These are phyloP conservation scores for Sinocyclocheilus rhinocerous DNA, from an alignment of 2,113 vertebrate species.

Conservation along the genomic window DNA sequence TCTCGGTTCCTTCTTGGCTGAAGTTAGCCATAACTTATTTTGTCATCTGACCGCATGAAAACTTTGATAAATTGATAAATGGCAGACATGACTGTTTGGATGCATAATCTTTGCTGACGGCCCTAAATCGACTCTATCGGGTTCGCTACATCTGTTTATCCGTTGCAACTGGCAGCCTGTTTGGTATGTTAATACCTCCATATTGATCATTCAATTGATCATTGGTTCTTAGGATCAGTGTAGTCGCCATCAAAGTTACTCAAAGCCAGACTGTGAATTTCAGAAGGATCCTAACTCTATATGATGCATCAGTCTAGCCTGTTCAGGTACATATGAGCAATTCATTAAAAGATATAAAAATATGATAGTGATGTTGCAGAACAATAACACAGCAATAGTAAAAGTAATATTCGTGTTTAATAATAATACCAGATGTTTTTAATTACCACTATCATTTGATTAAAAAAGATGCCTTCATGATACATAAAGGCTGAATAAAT, in stretches of 20 bases:
- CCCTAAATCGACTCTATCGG: constrained; percentile 41
- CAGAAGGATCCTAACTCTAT: constrained; percentile 24
- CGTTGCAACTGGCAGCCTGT: constrained; percentile 45
- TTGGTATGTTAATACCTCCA: constrained; percentile 56
- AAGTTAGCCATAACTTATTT: constrained; percentile 16
- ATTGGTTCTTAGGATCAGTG: constrained; percentile 42
- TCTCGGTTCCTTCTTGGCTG: not conserved
- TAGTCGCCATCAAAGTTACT: constrained; percentile 37
- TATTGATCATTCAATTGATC: constrained; percentile 50
- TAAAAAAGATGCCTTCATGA: constrained; percentile 20
- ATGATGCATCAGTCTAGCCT: not conserved
- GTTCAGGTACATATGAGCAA: not conserved
- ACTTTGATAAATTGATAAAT: constrained; percentile 37
- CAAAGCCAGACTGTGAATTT: constrained; percentile 1
- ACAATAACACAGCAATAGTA: not conserved
- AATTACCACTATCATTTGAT: constrained; percentile 10
- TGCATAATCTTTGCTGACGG: constrained; percentile 49
- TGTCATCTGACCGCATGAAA: constrained; percentile 30
- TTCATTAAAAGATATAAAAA: not conserved
- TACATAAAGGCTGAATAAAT: constrained; percentile 44
- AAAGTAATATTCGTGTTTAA: not conserved
- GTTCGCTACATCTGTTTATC: constrained; percentile 51
- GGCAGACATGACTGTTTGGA: constrained; percentile 40
- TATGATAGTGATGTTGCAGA: not conserved
- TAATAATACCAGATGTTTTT: constrained; percentile 4